Conservation (phyloP, 2,797 vertebrate species). For the Enteromius anoplus region DNA sequence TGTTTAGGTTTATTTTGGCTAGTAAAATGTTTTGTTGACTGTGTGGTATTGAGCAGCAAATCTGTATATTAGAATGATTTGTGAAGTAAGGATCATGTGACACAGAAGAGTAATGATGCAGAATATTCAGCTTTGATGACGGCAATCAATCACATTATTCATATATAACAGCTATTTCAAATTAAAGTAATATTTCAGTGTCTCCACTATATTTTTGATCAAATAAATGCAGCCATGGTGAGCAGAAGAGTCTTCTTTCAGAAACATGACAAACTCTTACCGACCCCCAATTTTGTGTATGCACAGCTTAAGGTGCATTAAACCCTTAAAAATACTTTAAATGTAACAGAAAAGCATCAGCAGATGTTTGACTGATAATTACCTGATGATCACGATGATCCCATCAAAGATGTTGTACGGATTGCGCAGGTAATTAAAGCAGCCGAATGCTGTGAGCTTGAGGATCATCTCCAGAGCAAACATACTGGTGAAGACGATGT, state of each 20-base stretch:
- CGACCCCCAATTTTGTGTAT: background rate
- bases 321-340: background rate
- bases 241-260: background rate
- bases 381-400: conserved; percentile 97
- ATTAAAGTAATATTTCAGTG: background rate
- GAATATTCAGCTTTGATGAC: background rate
- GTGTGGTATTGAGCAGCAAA: background rate
- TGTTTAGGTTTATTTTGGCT: too few species aligned
- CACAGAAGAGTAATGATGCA: background rate
- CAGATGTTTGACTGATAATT: conserved; percentile 38
- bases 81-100: background rate
- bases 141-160: background rate
- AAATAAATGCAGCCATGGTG: background rate
- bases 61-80: background rate
- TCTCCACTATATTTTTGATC: background rate
- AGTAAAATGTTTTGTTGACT: too few species aligned
- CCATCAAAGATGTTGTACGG: conserved; percentile 97
- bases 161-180: background rate
- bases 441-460: conserved; percentile 92
- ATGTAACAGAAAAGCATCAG: background rate
- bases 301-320: background rate
- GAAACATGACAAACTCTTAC: background rate
- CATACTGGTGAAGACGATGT: conserved; percentile 98
- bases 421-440: conserved; percentile 91
- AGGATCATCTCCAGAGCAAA: conserved; percentile 98